phyloP scores from a whole-genome alignment of 2,113 vertebrate species.

The Orthochromis indermauri region DNA sequence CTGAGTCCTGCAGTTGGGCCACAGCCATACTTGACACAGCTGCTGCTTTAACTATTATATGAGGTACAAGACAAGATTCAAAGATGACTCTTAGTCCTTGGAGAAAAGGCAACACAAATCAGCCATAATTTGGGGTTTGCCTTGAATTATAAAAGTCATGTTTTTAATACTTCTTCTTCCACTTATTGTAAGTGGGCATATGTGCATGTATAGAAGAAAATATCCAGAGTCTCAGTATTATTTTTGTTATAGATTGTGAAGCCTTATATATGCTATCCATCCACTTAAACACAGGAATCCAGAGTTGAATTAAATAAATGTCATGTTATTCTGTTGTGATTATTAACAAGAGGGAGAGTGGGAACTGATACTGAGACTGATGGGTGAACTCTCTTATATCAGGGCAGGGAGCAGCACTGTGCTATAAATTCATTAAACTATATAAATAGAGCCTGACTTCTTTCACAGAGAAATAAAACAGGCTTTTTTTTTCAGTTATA shows the following conservation, averaged over 20 bases:
- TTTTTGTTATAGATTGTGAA: not conserved
- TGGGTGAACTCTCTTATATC: accelerated
- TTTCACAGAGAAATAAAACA: not conserved
- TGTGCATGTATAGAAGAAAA: accelerated
- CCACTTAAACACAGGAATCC: too few relatives aligned
- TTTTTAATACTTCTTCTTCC: not conserved
- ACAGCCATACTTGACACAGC: not conserved
- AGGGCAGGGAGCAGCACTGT: accelerated
- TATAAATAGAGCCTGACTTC: accelerated
- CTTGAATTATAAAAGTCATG: accelerated
- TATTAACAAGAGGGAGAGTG: accelerated
- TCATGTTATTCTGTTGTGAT: not conserved
- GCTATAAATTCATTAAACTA: not conserved
- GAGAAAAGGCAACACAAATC: not conserved
- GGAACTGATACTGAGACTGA: not conserved
- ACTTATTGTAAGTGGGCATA: not conserved
- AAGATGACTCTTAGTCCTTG: not conserved
- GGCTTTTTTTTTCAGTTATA: not conserved
- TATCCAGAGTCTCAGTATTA: not conserved
- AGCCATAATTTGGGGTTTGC: not conserved
- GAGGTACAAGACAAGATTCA: not conserved
- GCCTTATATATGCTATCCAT: not conserved
- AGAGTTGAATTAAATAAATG: too few relatives aligned
- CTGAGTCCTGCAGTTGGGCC: not conserved
- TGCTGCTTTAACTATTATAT: not conserved